These are phyloP conservation scores for Remorina albescens DNA, from an alignment of 2,797 vertebrate genomes.

Conservation along the genomic window DNA sequence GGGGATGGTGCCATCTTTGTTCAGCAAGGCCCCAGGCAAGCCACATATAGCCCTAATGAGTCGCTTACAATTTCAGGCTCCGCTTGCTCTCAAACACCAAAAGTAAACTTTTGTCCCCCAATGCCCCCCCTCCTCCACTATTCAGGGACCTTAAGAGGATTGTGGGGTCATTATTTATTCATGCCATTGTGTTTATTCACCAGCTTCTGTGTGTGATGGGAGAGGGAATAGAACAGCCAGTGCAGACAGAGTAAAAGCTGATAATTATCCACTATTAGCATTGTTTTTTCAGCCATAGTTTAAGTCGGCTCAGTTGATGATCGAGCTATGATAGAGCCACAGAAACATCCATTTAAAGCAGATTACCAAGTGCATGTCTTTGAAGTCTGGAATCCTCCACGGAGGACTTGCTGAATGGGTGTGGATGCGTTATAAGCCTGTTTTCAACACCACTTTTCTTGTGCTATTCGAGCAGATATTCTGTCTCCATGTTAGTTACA, in stretches of 20 bases:
- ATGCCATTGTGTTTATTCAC: conserved; percentile 85
- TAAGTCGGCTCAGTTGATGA: conserved; percentile 73
- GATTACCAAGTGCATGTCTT: conserved; percentile 74
- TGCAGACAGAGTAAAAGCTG: conserved; percentile 72
- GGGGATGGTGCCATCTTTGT: conserved; percentile 76
- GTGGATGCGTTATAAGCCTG: conserved; percentile 59
- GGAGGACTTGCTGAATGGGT: conserved; percentile 52
- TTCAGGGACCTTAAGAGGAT: conserved; percentile 83
- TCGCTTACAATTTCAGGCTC: conserved; percentile 83
- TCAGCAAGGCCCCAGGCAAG: conserved; percentile 74
- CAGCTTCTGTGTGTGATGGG: conserved; percentile 73
- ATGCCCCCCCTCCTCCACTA: conserved; percentile 46
- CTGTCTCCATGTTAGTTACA: conserved; percentile 34
- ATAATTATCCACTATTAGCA: conserved; percentile 83
- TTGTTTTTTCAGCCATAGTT: conserved; percentile 74
- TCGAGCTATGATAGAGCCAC: conserved; percentile 64
- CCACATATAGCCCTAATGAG: conserved; percentile 84
- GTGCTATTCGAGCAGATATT: conserved; percentile 49
- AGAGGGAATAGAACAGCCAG: conserved; percentile 64
- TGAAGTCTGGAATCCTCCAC: conserved; percentile 69
- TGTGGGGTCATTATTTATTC: conserved; percentile 83
- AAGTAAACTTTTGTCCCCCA: conserved; percentile 84
- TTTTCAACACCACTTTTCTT: conserved; percentile 57
- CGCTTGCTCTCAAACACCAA: conserved; percentile 82
- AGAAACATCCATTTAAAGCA: conserved; percentile 76